phyloP scores from a whole-genome alignment of 1,140 invertebrate species.

The Alviniconcha marisindica region DNA sequence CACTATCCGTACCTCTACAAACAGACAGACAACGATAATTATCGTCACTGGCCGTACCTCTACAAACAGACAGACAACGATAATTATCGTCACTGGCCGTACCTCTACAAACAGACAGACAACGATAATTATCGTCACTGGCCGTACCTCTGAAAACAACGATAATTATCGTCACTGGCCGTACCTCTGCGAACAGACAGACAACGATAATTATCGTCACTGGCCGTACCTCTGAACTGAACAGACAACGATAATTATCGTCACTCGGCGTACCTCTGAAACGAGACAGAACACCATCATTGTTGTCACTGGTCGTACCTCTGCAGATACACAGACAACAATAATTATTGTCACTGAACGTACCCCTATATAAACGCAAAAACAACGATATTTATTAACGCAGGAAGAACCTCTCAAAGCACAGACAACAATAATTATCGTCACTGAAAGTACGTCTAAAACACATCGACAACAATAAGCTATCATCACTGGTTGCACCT shows the following conservation, averaged over 20 bases:
- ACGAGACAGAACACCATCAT: too few relatives aligned
- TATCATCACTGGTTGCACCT: conserved; percentile 75
- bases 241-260: background rate
- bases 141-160: too few relatives aligned
- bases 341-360: conserved; percentile 70
- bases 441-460: too few relatives aligned
- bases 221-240: conserved; percentile 72
- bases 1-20: conserved; percentile 74
- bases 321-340: conserved; percentile 58
- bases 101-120: too few relatives aligned
- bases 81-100: too few relatives aligned
- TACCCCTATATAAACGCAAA: conserved; percentile 65
- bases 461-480: too few relatives aligned
- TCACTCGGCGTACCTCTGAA: too few relatives aligned
- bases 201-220: conserved; percentile 61
- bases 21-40: background rate
- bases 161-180: conserved; percentile 76
- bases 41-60: conserved; percentile 74
- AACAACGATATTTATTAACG: too few relatives aligned
- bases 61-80: conserved; percentile 50
- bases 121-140: too few relatives aligned
- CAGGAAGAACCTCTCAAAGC: too few relatives aligned
- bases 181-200: conserved; percentile 69
- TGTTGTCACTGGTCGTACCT: conserved; percentile 75
- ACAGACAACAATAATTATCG: too few relatives aligned